Conservation (phyloP, 1,140 invertebrate species). For the Rhysida immarginata region DNA sequence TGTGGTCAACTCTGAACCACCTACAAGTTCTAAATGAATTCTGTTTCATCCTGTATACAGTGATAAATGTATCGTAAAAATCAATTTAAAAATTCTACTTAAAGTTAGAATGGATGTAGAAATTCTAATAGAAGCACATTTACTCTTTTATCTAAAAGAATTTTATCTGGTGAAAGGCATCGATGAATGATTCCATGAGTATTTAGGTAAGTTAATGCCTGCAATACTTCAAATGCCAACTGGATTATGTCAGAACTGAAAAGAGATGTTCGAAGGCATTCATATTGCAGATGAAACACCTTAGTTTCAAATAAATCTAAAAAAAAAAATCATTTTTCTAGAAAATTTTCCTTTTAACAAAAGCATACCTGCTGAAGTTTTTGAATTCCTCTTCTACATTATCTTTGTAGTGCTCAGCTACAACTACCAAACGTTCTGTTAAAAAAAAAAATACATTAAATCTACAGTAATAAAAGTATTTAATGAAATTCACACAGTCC, state of each 20-base stretch:
- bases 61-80: no score
- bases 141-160: constrained; percentile 53
- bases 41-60: no score
- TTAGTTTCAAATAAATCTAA: no score
- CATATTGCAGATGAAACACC: background rate
- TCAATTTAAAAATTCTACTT: no score
- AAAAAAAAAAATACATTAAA: constrained; percentile 20
- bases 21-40: no score
- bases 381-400: background rate
- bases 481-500: constrained; percentile 12
- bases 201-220: constrained; percentile 58
- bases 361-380: no score
- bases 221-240: constrained; percentile 51
- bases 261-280: no score
- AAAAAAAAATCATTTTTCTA: no score
- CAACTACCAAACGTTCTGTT: constrained; percentile 74
- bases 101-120: no score
- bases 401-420: constrained; percentile 58
- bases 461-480: background rate
- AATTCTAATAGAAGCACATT: no score
- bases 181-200: constrained; percentile 55
- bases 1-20: no score
- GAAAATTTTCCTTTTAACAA: no score
- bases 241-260: constrained; percentile 19
- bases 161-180: constrained; percentile 66